Conservation (phyloP, 1,140 invertebrate genomes). For the Drosophila sucinea region DNA sequence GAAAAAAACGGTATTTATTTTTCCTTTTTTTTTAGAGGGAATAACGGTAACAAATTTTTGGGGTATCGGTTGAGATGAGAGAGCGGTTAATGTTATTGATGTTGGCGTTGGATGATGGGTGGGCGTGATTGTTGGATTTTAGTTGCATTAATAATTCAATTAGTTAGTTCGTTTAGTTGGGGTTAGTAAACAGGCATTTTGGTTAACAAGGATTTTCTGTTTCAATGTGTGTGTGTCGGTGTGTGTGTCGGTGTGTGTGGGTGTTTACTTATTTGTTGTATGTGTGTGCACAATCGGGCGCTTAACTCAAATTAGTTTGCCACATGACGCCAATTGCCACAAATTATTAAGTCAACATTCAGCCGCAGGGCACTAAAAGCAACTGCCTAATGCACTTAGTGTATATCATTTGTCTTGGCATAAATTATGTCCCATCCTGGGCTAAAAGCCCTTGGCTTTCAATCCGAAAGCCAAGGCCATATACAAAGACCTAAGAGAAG, state of each 20-base stretch:
- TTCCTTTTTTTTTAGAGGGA: slow-evolving; percentile 4
- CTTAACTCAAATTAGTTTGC: slow-evolving; percentile 76
- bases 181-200: slow-evolving; percentile 28
- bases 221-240: slow-evolving; percentile 23
- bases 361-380: slow-evolving; percentile 60
- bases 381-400: slow-evolving; percentile 69
- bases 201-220: slow-evolving; percentile 10
- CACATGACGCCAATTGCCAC: slow-evolving; percentile 69
- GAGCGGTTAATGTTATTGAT: slow-evolving; percentile 73
- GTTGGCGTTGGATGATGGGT: slow-evolving; percentile 63
- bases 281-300: slow-evolving; percentile 53
- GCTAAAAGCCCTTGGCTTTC: slow-evolving; percentile 6
- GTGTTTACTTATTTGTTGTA: slow-evolving; percentile 18
- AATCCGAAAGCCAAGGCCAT: slow-evolving; percentile 18
- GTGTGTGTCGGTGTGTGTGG: slow-evolving; percentile 18
- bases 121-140: slow-evolving; percentile 31
- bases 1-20: slow-evolving; percentile 20
- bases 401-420: slow-evolving; percentile 59
- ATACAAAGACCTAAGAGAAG: slow-evolving; percentile 30
- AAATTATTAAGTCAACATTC: slow-evolving; percentile 68
- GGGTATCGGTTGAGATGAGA: neutral
- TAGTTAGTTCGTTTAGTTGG: slow-evolving; percentile 36
- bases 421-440: slow-evolving; percentile 61
- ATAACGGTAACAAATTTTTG: neutral
- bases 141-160: slow-evolving; percentile 40